Evolutionary conservation across 2,797 vertebrate species (phyloP).

Genomic region (Cryptoprocta ferox): DNA sequence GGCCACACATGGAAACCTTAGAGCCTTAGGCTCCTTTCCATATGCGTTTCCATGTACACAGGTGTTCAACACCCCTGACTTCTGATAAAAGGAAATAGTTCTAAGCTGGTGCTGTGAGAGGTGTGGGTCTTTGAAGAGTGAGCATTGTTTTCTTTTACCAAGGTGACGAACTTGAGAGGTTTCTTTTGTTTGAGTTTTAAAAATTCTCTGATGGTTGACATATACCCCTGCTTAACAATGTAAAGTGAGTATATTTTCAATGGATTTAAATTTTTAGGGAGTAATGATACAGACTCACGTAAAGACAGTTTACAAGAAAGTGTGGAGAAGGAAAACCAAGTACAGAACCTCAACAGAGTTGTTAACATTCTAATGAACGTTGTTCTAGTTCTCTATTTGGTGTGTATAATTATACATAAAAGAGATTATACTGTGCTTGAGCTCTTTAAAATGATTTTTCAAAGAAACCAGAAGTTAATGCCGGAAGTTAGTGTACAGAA

Average conservation of each 20-base stretch:
- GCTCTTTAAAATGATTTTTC: neutral
- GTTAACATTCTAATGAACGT: neutral
- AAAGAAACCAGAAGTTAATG: neutral
- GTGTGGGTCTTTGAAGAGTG: neutral
- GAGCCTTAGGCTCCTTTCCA: neutral
- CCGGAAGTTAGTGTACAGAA: neutral
- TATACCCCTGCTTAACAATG: neutral
- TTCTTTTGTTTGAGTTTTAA: neutral
- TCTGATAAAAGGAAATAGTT: conserved; percentile 12
- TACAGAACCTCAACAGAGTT: neutral
- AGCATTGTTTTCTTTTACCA: conserved; percentile 4
- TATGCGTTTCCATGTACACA: neutral
- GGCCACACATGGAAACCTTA: neutral
- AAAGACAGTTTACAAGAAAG: neutral
- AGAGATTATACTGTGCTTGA: neutral
- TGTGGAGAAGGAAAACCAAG: neutral
- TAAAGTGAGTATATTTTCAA: conserved; percentile 27
- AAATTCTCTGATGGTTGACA: neutral
- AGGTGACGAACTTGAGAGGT: neutral
- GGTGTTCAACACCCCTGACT: neutral
- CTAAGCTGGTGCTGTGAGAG: conserved; percentile 13
- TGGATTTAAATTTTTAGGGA: conserved; percentile 13
- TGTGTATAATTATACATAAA: neutral
- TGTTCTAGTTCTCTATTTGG: neutral
- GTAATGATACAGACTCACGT: neutral